Conservation (phyloP, 2,797 vertebrate species). For the Pogoniulus pusillus region DNA sequence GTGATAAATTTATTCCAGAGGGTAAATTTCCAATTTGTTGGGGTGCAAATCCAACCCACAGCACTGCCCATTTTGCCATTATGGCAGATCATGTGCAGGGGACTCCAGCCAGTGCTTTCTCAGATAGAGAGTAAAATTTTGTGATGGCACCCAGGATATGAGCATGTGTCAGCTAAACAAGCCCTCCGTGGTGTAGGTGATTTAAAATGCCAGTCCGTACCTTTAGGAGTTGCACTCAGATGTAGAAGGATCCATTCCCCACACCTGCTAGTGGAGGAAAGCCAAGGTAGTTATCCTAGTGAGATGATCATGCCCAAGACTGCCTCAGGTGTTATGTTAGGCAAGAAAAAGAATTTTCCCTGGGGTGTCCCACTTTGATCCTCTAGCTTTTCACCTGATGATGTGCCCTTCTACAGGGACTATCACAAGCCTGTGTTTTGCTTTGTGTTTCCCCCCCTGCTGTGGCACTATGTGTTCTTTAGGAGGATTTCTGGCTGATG, state of each 20-base stretch:
- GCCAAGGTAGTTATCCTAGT: background rate
- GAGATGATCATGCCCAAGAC: background rate
- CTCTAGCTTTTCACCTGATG: background rate
- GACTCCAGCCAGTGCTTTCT: background rate
- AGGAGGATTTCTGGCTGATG: background rate
- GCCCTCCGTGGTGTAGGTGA: background rate
- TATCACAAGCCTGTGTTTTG: background rate
- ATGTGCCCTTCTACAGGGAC: background rate
- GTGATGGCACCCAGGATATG: too few relatives aligned
- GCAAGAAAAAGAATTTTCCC: background rate
- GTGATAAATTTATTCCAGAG: too few relatives aligned
- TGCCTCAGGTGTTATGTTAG: background rate
- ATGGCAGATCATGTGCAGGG: background rate
- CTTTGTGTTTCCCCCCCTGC: background rate
- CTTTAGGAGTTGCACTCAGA: background rate
- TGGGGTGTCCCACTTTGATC: background rate
- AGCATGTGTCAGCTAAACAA: background rate
- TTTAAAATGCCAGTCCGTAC: background rate
- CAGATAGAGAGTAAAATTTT: background rate
- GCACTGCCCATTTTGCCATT: background rate
- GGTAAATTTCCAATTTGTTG: too few relatives aligned
- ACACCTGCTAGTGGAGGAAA: fast-evolving
- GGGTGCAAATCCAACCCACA: too few relatives aligned
- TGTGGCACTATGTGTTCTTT: background rate
- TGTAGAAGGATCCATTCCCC: background rate